phyloP scores from a whole-genome alignment of 2,113 vertebrate species.

The Progne subis region DNA sequence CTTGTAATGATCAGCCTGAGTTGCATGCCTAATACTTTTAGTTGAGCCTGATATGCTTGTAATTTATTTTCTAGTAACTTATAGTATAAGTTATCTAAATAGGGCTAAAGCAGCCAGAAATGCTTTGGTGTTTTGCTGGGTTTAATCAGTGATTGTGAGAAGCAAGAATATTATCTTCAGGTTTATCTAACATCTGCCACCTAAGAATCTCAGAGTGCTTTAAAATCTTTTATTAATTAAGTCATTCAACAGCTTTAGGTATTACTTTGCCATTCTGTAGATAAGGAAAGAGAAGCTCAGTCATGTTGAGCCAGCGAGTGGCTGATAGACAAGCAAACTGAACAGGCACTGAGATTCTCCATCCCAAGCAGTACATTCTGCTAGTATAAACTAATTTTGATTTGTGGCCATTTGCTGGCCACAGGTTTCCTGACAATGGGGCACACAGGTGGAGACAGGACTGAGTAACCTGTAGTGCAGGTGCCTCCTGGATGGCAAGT shows the following conservation, averaged over 20 bases:
- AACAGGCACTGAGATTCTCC: background rate
- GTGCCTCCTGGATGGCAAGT: background rate
- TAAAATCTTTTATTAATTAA: constrained; percentile 36
- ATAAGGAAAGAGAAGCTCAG: background rate
- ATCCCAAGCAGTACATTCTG: background rate
- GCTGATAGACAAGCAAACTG: background rate
- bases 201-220: background rate
- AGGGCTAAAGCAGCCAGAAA: background rate
- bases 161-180: constrained; percentile 3
- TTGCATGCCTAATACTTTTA: background rate
- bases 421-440: background rate
- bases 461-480: background rate
- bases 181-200: constrained; percentile 11
- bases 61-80: constrained; percentile 52
- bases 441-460: background rate
- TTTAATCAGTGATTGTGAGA: constrained; percentile 1
- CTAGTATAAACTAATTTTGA: background rate
- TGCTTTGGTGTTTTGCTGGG: background rate
- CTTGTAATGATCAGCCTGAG: background rate
- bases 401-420: background rate
- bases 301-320: background rate
- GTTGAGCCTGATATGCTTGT: background rate
- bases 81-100: background rate
- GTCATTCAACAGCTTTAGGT: background rate
- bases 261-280: background rate